phyloP scores from a whole-genome alignment of 2,797 vertebrate species.

The Ibycter americanus region DNA sequence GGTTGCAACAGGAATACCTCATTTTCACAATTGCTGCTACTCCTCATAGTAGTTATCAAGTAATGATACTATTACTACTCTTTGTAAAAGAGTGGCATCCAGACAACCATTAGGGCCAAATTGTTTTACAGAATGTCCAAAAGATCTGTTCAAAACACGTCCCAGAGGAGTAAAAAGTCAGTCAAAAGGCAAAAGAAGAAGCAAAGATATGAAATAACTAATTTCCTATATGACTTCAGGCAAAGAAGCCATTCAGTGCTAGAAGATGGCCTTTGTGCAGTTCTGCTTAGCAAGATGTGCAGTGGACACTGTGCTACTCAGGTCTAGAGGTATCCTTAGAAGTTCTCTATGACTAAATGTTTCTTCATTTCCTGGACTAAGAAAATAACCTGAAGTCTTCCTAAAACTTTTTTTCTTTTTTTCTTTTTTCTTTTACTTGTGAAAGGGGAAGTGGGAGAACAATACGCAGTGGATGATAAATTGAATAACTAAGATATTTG shows the following conservation, averaged over 20 bases:
- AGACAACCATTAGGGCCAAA: neutral
- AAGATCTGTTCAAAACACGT: neutral
- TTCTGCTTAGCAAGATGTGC: neutral
- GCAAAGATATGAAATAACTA: neutral
- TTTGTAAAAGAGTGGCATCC: neutral
- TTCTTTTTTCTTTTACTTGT: neutral
- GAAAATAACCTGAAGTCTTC: neutral
- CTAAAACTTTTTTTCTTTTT: neutral
- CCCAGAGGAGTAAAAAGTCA: neutral
- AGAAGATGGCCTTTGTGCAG: fast-evolving
- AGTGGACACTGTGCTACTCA: neutral
- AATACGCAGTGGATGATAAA: neutral
- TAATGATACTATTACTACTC: neutral
- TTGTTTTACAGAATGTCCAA: neutral
- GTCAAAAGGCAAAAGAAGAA: neutral
- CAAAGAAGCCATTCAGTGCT: neutral
- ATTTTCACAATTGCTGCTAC: neutral
- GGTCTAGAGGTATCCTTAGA: neutral
- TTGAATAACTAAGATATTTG: neutral
- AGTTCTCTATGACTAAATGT: neutral
- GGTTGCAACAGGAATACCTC: neutral
- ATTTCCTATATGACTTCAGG: neutral
- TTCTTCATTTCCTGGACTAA: neutral
- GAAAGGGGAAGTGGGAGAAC: neutral
- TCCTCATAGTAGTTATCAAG: neutral